Base-by-base conservation (phyloP, 2,113 vertebrate species). In the Odontophorus gujanensis region DNA sequence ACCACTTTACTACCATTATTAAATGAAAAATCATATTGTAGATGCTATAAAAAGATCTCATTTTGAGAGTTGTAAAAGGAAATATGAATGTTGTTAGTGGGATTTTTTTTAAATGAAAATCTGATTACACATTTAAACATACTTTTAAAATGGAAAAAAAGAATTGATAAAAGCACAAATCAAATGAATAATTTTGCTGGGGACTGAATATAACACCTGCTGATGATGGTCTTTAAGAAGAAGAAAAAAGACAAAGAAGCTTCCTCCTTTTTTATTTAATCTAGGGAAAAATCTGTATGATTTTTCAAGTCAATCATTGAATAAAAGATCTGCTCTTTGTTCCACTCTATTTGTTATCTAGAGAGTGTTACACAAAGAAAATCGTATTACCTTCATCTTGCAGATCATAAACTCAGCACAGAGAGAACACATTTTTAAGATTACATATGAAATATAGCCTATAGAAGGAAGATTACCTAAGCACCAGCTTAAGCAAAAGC, bases 241-340 rank as follows among this genome's bases (percentile, higher is more conserved):
- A 90, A 73, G 51, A 58, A 88, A 84, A 72, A 77, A 53, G 4
- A 24, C 26, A 66, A 51, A 79, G 53, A 90, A 43, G 26, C 24
- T 74, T 69, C n/a, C 8, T 93, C 45, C 15, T 51, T 85, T 90
- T 81, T 77, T 36, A 88, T 77, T 86, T 78, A 81, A 83, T 59
- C 32, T 71, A 55, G 6, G 38, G 18, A 2, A 55, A 9, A 3
- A 40, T 50, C 73, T 28, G 53, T 34, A 3, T 85, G 15, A 53
- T 36, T 74, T 93, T 90, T 53, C 51, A 87, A 69, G 18, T 74
- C 36, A 77, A 11, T 8, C 4, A 62, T 48, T 82, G 77, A 69
- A 71, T 66, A 59, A 88, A 92, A 88, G 32, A 59, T 55, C 9
- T 65, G 7, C 30, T 92, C 11, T 88, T 90, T 40, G 8, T 94